Conservation (phyloP, 2,113 vertebrate genomes). For the Aix galericulata region DNA sequence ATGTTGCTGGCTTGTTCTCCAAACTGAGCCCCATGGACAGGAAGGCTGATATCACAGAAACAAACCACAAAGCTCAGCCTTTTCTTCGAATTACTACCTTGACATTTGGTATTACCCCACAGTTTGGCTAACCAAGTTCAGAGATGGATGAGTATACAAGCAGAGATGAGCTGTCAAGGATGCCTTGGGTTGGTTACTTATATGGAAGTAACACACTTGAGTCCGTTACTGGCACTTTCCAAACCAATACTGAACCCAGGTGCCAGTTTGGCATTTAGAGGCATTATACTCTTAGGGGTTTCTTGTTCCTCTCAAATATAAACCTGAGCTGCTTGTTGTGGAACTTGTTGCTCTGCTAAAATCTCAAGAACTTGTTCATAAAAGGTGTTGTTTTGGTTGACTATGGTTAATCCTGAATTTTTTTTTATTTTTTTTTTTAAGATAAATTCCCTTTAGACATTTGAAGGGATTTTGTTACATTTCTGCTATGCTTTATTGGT, state of each 20-base stretch:
- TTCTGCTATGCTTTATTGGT: slow-evolving; percentile 46
- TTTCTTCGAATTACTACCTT: not conserved
- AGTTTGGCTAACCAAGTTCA: not conserved
- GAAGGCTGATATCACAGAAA: not conserved
- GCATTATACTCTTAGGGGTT: not conserved
- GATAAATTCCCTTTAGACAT: not conserved
- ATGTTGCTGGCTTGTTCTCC: accelerated
- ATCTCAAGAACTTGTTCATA: not conserved
- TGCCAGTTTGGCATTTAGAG: not conserved
- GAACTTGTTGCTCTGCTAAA: not conserved
- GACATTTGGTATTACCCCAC: not conserved
- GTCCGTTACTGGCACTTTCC: not conserved
- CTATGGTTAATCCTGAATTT: slow-evolving; percentile 12
- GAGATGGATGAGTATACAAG: not conserved
- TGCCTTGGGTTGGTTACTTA: not conserved
- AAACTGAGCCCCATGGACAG: accelerated
- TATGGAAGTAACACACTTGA: not conserved
- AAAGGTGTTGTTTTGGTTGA: not conserved
- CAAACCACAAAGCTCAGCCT: not conserved
- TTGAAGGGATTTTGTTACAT: slow-evolving; percentile 36
- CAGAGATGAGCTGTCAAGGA: not conserved
- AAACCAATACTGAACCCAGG: not conserved
- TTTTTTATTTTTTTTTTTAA: not conserved
- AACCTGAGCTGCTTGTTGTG: not conserved
- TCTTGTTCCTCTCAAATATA: not conserved